phyloP scores from a whole-genome alignment of 1,140 invertebrate species.

The Epicauta chinensis region DNA sequence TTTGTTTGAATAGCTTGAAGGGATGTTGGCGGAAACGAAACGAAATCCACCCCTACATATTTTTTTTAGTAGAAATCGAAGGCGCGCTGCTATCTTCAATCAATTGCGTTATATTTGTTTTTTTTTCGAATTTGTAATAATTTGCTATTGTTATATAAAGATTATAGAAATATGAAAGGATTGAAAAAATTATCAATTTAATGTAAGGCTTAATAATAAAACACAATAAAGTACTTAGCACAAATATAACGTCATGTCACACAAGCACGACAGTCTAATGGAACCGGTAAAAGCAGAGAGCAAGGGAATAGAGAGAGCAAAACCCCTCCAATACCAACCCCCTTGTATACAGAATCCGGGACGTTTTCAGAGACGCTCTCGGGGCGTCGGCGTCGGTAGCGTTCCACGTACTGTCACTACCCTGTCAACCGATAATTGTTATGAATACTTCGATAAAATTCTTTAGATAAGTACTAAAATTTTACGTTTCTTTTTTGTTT shows the following conservation, averaged over 20 bases:
- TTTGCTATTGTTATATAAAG: too few relatives aligned
- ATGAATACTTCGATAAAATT: constrained; percentile 15
- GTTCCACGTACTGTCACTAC: constrained; percentile 30
- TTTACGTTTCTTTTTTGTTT: too few relatives aligned
- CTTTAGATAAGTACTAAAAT: constrained; percentile 23
- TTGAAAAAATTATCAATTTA: neutral
- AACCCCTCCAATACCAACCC: constrained; percentile 10
- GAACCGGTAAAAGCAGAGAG: constrained; percentile 26
- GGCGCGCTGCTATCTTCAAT: too few relatives aligned
- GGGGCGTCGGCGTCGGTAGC: constrained; percentile 35
- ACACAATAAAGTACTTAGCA: constrained; percentile 26
- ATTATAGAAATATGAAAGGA: neutral
- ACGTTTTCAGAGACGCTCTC: constrained; percentile 28
- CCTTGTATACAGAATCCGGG: constrained; percentile 25
- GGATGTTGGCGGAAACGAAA: too few relatives aligned
- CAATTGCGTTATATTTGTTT: too few relatives aligned
- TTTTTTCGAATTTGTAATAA: too few relatives aligned
- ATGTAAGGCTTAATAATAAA: constrained; percentile 4
- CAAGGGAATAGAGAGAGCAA: constrained; percentile 14
- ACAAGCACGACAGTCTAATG: constrained; percentile 24
- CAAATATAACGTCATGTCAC: constrained; percentile 22
- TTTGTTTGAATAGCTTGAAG: too few relatives aligned
- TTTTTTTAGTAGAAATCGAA: too few relatives aligned
- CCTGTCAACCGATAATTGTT: constrained; percentile 33
- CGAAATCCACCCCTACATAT: too few relatives aligned